Percentiles rank a stretch among this genome's conserved stretches.
These are phyloP conservation scores for Heliocidaris tuberculata DNA, from an alignment of 35 echinoderm and acorn worm genomes.

Conservation along the genomic window DNA sequence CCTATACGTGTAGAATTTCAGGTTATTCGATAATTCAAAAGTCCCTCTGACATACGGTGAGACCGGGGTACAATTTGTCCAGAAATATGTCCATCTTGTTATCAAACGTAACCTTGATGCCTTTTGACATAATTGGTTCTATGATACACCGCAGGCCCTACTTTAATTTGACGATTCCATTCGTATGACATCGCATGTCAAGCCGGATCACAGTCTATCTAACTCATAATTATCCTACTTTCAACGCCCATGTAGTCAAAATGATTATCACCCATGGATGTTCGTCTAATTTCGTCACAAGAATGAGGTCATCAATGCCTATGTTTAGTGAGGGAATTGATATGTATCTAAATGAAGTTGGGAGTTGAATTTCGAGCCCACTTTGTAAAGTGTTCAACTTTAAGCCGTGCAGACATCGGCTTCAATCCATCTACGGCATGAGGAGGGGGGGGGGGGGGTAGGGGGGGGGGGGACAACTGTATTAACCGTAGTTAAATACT, in stretches of 20 bases:
- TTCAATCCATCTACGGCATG: not conserved
- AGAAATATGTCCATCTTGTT: not conserved
- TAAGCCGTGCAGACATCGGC: too few relatives aligned
- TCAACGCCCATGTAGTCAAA: not conserved
- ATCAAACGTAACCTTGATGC: not conserved
- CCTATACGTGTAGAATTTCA: too few relatives aligned
- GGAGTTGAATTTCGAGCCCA: not conserved
- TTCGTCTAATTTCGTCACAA: not conserved
- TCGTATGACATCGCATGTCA: not conserved
- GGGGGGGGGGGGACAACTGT: not conserved
- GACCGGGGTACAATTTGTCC: too few relatives aligned
- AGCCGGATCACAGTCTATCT: not conserved
- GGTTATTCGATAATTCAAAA: too few relatives aligned
- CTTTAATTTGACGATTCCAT: not conserved
- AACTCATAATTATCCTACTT: not conserved
- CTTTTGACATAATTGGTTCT: not conserved
- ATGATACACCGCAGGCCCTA: not conserved
- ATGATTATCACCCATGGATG: not conserved
- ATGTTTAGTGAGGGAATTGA: not conserved
- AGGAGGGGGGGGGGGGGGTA: too few relatives aligned
- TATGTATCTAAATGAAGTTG: not conserved
- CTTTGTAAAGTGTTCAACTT: not conserved
- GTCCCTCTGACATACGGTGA: too few relatives aligned
- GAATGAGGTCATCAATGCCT: slow-evolving; percentile 7
- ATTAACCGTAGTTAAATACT: not conserved